Evolutionary conservation across 2,797 vertebrate genomes (phyloP), one percentile per base, ranked within the genome.

Genomic region (Halcyon chelicuti): DNA sequence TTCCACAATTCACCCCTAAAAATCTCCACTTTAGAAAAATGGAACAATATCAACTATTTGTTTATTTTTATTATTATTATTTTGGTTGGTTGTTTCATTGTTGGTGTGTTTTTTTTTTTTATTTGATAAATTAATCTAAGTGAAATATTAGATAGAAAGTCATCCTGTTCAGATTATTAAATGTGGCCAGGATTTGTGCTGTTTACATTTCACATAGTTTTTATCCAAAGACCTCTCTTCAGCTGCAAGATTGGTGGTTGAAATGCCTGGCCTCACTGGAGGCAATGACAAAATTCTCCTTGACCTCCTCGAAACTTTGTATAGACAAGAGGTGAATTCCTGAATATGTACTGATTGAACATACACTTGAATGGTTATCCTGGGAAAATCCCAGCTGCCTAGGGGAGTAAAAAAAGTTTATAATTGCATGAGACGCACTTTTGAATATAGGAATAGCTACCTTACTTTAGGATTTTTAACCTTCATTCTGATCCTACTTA

Each of bases 271-370:
- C 90, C 91, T 90, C 85, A 91, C 62, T 96, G 87, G 74, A 94
- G 80, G 93, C 88, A 93, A 90, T 90, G 95, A 88, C 95, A 96
- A 95, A 96, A 96, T 95, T 96, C 93, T 95, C 95, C 94, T 93
- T 96, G 93, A 96, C 94, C 94, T 96, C 90, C 90, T 97, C 92
- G 93, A 96, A 95, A 96, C 95, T 93, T 84, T 97, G 95, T 96
- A 95, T 97, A 96, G 95, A 92, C 79, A 95, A 96, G 96, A 88
- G 95, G 96, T 96, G 96, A 97, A 97, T 96, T 96, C 94, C 95
- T 97, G 95, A 97, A 94, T 92, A 93, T 96, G 92, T 94, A 67
- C 94, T 90, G 94, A 97, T 97, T 97, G 95, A 96, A 66, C 90
- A 63, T 96, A 92, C 90, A 95, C 93, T 95, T 97, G 95, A 97